Evolutionary conservation across 2,113 vertebrate species (phyloP), one percentile per base, ranked within the genome.

Genomic region (Myodes glareolus): DNA sequence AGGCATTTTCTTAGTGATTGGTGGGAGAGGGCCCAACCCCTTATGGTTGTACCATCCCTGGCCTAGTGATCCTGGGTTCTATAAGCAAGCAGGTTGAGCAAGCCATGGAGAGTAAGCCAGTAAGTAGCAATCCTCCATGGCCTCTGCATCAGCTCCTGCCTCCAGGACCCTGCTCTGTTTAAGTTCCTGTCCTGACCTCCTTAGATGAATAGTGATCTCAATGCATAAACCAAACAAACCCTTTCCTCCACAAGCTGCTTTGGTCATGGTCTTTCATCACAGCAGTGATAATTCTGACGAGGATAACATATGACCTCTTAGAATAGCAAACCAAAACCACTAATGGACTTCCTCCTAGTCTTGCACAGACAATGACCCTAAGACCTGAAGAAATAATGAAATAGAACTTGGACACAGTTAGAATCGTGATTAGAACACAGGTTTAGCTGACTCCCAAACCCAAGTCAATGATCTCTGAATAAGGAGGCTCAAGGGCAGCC

Each of bases 391-490:
- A 11, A 6, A 65, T 86, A 67, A 47, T 42, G 8, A 47, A 65
- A 33, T 67, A 3, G 3, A 63, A 67, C 61, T 73, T 17, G 33
- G 61, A 45, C 0, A 2, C 70, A 27, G n/a, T 50, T 25, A 68
- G 58, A 94, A 39, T 63, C 52, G 19, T 23, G 14, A 50, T 78
- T 39, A 81, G 55, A 88, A 90, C 25, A 47, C 50, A 58, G 29
- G 31, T 82, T 52, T 92, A 86, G 31, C 81, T 91, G 50, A 93
- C 23, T 86, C 50, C 68, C 45, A 97, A 94, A 70, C 50, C 21
- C 87, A 61, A 47, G 63, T 89, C 68, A n/a, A 78, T 77, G 16
- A 63, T 72, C 45, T 92, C 52, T 10, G 21, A 17, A 63, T 96
- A 39, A 50, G 75, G 27, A 65, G 93, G 33, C 81, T 47, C 90